These are phyloP conservation scores for Hedychridium roseum DNA, from an alignment of 2,888 invertebrate genomes.

Conservation along the genomic window DNA sequence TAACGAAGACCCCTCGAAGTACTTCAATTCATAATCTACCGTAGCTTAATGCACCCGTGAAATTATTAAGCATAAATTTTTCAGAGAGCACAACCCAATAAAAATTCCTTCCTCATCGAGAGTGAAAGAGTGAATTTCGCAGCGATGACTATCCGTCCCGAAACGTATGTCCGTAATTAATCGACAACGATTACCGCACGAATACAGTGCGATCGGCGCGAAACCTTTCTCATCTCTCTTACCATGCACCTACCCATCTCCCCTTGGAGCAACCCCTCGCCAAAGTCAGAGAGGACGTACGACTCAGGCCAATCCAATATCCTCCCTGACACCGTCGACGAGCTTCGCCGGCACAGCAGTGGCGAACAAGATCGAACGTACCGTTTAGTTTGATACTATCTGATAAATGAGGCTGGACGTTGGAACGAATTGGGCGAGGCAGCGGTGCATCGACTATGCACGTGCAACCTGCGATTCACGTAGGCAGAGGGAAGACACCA, in stretches of 20 bases:
- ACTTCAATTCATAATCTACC: no score
- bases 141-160: slow-evolving; percentile 22
- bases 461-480: slow-evolving; percentile 14
- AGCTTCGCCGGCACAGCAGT: no score
- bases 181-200: no score
- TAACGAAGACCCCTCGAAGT: no score
- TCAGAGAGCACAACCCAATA: no score
- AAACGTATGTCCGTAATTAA: slow-evolving; percentile 26
- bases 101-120: no score
- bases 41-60: no score
- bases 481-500: no score
- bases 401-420: slow-evolving; percentile 16
- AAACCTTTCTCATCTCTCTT: no score
- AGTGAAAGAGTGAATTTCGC: no score
- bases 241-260: slow-evolving; percentile 11
- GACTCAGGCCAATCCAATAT: slow-evolving; percentile 27
- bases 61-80: no score
- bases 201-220: slow-evolving; percentile 15
- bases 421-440: slow-evolving; percentile 9
- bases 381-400: slow-evolving; percentile 17
- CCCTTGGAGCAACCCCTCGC: neutral
- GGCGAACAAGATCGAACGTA: slow-evolving; percentile 14
- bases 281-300: slow-evolving; percentile 5
- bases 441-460: slow-evolving; percentile 11
- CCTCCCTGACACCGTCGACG: no score